These are phyloP conservation scores for Cephus rjabovi DNA, from an alignment of 2,888 invertebrate genomes.

Conservation along the genomic window DNA sequence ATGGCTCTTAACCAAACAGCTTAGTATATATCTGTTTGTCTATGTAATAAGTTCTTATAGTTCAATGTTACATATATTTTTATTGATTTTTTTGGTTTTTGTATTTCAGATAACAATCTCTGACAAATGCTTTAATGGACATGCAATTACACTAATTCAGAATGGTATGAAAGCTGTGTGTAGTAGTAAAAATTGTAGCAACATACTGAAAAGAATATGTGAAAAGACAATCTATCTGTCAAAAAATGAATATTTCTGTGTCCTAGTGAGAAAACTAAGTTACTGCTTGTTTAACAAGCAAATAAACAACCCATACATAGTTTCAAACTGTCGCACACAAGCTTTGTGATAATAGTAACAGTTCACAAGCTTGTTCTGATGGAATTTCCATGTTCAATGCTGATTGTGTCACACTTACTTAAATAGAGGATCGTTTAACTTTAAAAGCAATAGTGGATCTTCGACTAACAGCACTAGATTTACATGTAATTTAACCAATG, in stretches of 20 bases:
- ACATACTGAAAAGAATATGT: slow-evolving; percentile 33
- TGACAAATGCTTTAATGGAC: too few relatives aligned
- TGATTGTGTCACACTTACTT: slow-evolving; percentile 26
- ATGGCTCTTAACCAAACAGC: not conserved
- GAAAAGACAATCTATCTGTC: slow-evolving; percentile 31
- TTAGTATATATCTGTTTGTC: not conserved
- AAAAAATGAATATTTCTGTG: slow-evolving; percentile 38
- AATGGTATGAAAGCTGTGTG: too few relatives aligned
- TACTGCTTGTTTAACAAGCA: slow-evolving; percentile 41
- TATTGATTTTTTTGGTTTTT: slow-evolving; percentile 20
- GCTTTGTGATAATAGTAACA: slow-evolving; percentile 40
- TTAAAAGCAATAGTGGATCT: slow-evolving; percentile 29
- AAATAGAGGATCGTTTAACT: slow-evolving; percentile 27
- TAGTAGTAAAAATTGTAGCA: slow-evolving; percentile 25
- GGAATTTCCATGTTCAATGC: slow-evolving; percentile 30
- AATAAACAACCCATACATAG: slow-evolving; percentile 39
- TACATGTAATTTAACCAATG: slow-evolving; percentile 36
- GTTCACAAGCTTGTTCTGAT: slow-evolving; percentile 29
- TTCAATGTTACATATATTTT: not conserved
- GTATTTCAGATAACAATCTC: slow-evolving; percentile 38
- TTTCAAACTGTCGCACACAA: slow-evolving; percentile 30
- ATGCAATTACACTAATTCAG: too few relatives aligned
- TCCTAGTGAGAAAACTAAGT: slow-evolving; percentile 37
- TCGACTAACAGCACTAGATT: slow-evolving; percentile 32
- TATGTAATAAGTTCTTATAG: not conserved